These are phyloP conservation scores for Troides helena DNA, from an alignment of 2,888 invertebrate genomes.

Conservation along the genomic window DNA sequence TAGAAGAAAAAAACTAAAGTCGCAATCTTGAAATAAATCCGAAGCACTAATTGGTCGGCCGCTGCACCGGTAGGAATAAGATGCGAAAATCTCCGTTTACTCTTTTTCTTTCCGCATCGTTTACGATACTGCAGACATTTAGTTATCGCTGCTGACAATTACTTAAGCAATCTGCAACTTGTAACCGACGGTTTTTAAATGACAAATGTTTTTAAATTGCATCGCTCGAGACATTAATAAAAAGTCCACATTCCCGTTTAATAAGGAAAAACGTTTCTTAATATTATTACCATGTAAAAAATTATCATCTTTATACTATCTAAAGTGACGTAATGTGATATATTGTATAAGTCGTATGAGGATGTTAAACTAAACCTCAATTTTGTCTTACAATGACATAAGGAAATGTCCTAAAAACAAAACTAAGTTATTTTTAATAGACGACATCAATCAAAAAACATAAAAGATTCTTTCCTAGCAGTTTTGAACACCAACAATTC, in stretches of 20 bases:
- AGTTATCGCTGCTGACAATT: slow-evolving; percentile 25
- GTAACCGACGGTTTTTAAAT: slow-evolving; percentile 7
- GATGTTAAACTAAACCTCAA: neutral
- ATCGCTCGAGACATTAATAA: neutral
- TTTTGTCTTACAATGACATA: neutral
- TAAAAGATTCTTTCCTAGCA: too few relatives aligned
- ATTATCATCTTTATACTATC: neutral
- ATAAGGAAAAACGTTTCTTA: neutral
- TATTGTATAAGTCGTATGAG: too few relatives aligned
- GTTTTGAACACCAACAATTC: too few relatives aligned
- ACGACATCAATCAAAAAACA: too few relatives aligned
- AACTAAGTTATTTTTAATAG: too few relatives aligned
- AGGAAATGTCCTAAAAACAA: neutral
- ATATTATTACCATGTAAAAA: neutral
- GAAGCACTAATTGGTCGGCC: slow-evolving; percentile 65
- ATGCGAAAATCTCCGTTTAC: slow-evolving; percentile 42
- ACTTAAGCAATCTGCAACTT: slow-evolving; percentile 22
- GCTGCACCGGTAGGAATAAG: slow-evolving; percentile 50
- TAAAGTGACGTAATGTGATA: neutral
- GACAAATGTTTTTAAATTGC: slow-evolving; percentile 17
- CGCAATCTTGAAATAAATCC: slow-evolving; percentile 33
- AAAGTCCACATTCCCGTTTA: neutral
- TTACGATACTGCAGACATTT: slow-evolving; percentile 44
- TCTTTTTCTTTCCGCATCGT: slow-evolving; percentile 43
- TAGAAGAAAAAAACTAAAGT: neutral